Conservation (phyloP, 2,888 invertebrate genomes). For the Danaus chrysippus region DNA sequence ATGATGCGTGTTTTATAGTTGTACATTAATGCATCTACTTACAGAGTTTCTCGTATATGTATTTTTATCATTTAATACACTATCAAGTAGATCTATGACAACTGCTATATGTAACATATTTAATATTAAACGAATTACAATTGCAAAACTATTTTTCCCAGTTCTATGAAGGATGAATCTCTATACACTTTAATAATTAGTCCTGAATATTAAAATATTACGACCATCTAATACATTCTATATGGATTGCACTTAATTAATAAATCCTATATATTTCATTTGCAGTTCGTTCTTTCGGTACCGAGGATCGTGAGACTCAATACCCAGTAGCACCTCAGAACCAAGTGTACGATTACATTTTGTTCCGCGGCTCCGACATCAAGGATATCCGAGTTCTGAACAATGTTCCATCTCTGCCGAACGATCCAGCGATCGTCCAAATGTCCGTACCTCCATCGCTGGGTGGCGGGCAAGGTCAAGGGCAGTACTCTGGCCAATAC, state of each 20-base stretch:
- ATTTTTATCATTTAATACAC: too few species aligned
- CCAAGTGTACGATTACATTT: conserved; percentile 99
- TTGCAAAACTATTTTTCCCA: too few species aligned
- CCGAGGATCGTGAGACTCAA: conserved; percentile 97
- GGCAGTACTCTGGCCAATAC: conserved; percentile 81
- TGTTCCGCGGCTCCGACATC: conserved; percentile 98
- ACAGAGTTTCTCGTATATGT: too few species aligned
- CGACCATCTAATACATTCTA: not conserved
- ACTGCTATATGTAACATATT: too few species aligned
- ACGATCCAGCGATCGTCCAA: conserved; percentile 99
- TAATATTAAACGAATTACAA: too few species aligned
- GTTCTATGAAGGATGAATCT: too few species aligned
- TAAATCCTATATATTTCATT: conserved; percentile 38
- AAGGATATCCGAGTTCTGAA: conserved; percentile 98
- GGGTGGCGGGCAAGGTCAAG: conserved; percentile 79
- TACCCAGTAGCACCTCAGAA: conserved; percentile 97
- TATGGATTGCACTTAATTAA: not conserved
- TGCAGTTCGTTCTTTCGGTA: conserved; percentile 98
- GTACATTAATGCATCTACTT: not conserved
- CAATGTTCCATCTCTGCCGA: conserved; percentile 90
- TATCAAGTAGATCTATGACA: not conserved
- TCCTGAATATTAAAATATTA: not conserved
- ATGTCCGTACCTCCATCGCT: conserved; percentile 88
- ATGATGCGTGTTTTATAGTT: conserved; percentile 16
- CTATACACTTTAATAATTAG: too few species aligned